phyloP scores from a whole-genome alignment of 2,888 invertebrate species.

The Drosophila falleni region DNA sequence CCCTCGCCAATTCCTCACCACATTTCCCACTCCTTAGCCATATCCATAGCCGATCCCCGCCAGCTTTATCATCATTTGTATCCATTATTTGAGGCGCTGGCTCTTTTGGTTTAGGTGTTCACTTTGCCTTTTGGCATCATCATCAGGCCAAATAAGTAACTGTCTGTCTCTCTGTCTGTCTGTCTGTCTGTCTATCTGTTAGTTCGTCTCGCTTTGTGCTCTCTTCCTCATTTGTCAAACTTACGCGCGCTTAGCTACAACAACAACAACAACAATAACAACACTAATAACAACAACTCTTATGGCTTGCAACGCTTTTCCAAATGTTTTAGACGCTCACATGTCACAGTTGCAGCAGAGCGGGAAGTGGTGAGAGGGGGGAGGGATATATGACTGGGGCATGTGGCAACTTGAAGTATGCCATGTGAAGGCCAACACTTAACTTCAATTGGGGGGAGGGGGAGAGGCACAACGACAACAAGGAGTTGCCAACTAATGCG shows the following conservation, averaged over 20 bases:
- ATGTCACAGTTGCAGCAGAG: constrained; percentile 45
- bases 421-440: constrained; percentile 63
- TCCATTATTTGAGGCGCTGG: constrained; percentile 69
- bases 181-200: constrained; percentile 24
- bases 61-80: constrained; percentile 74
- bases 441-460: constrained; percentile 16
- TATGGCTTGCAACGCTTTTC: constrained; percentile 56
- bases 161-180: not conserved
- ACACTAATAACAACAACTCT: constrained; percentile 26
- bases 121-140: constrained; percentile 41
- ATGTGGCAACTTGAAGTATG: constrained; percentile 35
- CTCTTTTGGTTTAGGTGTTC: constrained; percentile 66
- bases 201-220: constrained; percentile 11
- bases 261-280: constrained; percentile 14
- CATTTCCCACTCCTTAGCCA: not conserved
- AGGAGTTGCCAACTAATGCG: constrained; percentile 46
- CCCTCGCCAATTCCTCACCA: not conserved
- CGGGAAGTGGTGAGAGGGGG: too few relatives aligned
- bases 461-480: constrained; percentile 6
- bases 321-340: constrained; percentile 60
- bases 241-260: constrained; percentile 56
- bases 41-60: not conserved
- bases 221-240: constrained; percentile 76
- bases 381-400: not conserved
- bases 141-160: constrained; percentile 50